Conservation (phyloP, 2,113 vertebrate species). For the Tylochromis polylepis region DNA sequence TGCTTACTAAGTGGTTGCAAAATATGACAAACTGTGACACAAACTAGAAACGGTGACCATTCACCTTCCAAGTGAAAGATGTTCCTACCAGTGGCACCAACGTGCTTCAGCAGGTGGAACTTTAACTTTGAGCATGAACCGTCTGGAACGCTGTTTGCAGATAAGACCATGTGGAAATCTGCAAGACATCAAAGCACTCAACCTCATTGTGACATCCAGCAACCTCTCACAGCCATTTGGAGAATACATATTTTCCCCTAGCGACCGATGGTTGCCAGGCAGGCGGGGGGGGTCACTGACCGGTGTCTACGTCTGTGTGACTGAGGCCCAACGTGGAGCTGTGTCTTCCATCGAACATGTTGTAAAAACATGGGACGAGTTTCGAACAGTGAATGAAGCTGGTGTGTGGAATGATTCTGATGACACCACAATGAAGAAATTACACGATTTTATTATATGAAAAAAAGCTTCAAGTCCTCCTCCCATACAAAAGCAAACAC, state of each 20-base stretch:
- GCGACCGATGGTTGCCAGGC: not conserved
- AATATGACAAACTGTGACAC: not conserved
- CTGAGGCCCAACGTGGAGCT: not conserved
- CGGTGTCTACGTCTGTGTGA: not conserved
- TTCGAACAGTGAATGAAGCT: not conserved
- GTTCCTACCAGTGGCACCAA: not conserved
- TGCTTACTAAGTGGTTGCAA: too few species aligned
- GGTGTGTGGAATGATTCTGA: not conserved
- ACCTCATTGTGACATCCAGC: too few species aligned
- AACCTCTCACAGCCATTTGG: fast-evolving
- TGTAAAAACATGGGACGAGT: not conserved
- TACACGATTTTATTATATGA: not conserved
- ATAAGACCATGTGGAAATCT: not conserved
- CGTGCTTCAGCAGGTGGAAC: not conserved
- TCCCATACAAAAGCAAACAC: not conserved
- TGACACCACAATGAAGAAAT: not conserved
- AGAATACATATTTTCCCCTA: not conserved
- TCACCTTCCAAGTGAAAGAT: not conserved
- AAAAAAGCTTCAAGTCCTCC: not conserved
- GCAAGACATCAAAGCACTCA: not conserved
- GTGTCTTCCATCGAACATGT: not conserved
- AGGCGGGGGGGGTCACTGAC: too few species aligned
- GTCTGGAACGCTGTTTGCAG: not conserved
- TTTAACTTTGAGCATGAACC: not conserved
- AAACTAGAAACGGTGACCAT: not conserved